A percentile compares a stretch with the other conserved stretches of the same genome.
Conservation (phyloP, 2,888 invertebrate genomes). For the Liposcelis brunnea region DNA sequence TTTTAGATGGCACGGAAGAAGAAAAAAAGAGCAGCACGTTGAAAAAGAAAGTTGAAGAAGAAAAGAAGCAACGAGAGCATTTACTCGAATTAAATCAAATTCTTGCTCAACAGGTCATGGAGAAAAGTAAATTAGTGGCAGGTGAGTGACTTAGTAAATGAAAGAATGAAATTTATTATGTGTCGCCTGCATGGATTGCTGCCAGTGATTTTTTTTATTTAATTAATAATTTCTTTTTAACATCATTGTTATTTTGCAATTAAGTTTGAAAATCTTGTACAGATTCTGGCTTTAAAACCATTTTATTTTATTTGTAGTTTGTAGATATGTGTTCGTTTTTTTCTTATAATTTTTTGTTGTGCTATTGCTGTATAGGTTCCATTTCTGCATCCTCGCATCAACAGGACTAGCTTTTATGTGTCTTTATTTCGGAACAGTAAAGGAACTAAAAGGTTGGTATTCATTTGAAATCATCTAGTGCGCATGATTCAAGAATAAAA, state of each 20-base stretch:
- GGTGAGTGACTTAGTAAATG: conserved; percentile 38
- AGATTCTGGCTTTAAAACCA: not conserved
- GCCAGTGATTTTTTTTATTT: conserved; percentile 1
- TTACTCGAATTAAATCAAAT: conserved; percentile 81
- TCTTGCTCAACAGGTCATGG: conserved; percentile 83
- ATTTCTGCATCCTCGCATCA: conserved; percentile 20
- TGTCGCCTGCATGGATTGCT: conserved; percentile 5
- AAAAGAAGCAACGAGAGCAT: conserved; percentile 76
- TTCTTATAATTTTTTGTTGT: conserved; percentile 12
- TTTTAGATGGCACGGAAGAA: conserved; percentile 16
- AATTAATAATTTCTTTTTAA: conserved; percentile 3
- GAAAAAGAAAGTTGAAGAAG: conserved; percentile 60
- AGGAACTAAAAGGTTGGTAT: not conserved
- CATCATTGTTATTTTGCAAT: not conserved
- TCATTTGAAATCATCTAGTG: too few species aligned
- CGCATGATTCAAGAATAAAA: too few species aligned
- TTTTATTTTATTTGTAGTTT: conserved; percentile 13
- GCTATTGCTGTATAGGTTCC: conserved; percentile 16
- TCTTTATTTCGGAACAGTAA: not conserved
- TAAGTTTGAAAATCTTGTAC: not conserved
- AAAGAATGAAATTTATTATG: conserved; percentile 1
- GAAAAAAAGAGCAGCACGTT: conserved; percentile 27
- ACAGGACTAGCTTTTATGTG: conserved; percentile 13
- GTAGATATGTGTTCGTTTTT: conserved; percentile 6
- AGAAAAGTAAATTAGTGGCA: conserved; percentile 88